A percentile compares a stretch with the other conserved stretches of the same genome.
Conservation (phyloP, 2,888 invertebrate species). For the Tyria jacobaeae region DNA sequence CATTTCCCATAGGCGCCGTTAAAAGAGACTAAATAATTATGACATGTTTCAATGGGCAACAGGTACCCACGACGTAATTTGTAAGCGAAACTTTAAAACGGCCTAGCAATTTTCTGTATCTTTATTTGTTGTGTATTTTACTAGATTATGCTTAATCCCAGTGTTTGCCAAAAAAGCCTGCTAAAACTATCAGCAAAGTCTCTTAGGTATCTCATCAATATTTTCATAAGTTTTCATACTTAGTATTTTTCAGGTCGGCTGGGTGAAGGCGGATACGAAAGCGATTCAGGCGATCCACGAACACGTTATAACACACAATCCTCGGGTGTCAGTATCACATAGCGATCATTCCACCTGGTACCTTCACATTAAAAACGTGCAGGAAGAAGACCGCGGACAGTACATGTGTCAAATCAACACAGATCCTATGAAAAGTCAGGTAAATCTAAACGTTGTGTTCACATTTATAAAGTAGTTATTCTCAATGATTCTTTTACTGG, state of each 20-base stretch:
- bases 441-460: slow-evolving; percentile 63
- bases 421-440: slow-evolving; percentile 95
- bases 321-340: slow-evolving; percentile 91
- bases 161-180: too few species aligned
- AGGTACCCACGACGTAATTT: neutral
- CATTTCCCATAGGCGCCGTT: slow-evolving; percentile 11
- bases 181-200: neutral
- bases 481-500: too few species aligned
- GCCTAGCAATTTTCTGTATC: neutral
- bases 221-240: slow-evolving; percentile 9
- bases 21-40: neutral
- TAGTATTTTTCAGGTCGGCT: slow-evolving; percentile 88
- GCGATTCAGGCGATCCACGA: slow-evolving; percentile 95
- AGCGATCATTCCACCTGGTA: slow-evolving; percentile 94
- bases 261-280: slow-evolving; percentile 94
- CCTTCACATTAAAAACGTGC: slow-evolving; percentile 92
- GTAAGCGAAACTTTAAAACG: neutral
- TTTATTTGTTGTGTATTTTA: neutral
- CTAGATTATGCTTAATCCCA: too few species aligned
- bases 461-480: too few species aligned
- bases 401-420: slow-evolving; percentile 97
- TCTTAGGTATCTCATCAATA: neutral
- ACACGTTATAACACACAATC: slow-evolving; percentile 95
- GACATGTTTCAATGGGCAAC: slow-evolving; percentile 1
- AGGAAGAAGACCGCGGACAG: slow-evolving; percentile 92